Conservation (phyloP, 2,888 invertebrate species). For the Caenorhabditis sulstoni region DNA sequence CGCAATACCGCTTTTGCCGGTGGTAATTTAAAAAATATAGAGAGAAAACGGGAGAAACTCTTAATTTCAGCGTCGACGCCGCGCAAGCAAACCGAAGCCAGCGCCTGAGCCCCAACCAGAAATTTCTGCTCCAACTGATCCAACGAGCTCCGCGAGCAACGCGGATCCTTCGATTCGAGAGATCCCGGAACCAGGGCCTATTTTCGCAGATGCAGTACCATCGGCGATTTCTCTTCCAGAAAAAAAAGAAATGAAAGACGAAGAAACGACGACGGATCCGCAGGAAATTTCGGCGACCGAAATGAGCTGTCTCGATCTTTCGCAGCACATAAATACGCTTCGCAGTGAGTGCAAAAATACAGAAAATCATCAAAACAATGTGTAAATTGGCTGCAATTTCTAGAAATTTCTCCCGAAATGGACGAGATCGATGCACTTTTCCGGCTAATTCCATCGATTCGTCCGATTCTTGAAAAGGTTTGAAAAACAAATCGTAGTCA, state of each 20-base stretch:
- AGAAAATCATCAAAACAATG: neutral
- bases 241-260: conserved; percentile 7
- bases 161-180: neutral
- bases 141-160: neutral
- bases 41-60: too few species aligned
- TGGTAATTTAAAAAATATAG: neutral
- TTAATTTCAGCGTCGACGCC: conserved; percentile 4
- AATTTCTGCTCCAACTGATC: neutral
- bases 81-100: conserved; percentile 2
- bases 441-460: conserved; percentile 36
- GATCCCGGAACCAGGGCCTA: neutral
- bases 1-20: conserved; percentile 44
- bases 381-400: conserved; percentile 20
- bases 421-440: conserved; percentile 59
- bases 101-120: neutral
- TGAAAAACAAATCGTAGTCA: neutral
- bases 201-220: conserved; percentile 1
- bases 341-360: conserved; percentile 29
- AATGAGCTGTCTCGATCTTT: conserved; percentile 16
- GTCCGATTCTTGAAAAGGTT: conserved; percentile 36
- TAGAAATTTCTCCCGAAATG: conserved; percentile 7
- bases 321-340: conserved; percentile 17
- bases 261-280: conserved; percentile 20
- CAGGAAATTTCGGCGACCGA: conserved; percentile 17
- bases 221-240: neutral